Evolutionary conservation across 1,140 invertebrate species (phyloP), one percentile per base, ranked within the genome.

Genomic region (Meteorus sp.): DNA sequence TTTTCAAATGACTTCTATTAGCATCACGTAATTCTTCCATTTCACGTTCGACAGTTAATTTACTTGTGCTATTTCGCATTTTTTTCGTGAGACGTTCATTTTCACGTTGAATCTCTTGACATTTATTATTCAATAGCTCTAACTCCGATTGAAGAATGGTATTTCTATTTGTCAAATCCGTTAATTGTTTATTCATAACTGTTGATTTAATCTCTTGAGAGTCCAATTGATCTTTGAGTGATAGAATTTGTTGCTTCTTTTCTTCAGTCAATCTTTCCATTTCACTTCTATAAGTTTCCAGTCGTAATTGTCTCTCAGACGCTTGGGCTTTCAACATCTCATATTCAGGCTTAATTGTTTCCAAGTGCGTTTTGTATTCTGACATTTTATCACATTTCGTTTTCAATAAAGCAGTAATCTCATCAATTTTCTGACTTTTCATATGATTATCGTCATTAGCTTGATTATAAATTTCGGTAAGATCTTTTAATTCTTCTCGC

Each of bases 301-400:
- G 57, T 8, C 0, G 58, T 3, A 44, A 13, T 41, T 68, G 69
- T 9, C 64, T 52, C 1, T 72, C 70, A 0, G 44, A 20, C 7
- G 67, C 15, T 48, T 79, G 72, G 11, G 68, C 55, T 35, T 72
- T 64, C 23, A 79, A 50, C 6, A 52, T 8, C 8, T 78, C 65
- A 37, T 72, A 73, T 11, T 77, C 72, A 2, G 73, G 67, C 25
- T 59, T 62, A 2, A 75, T 60, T 1, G 27, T 69, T 41, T 79
- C 74, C 2, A 77, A 37, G 52, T 74, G 72, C 0, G 62, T 64
- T 51, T 74, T 76, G 35, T 76, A 77, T 41, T 79, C 76, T 0
- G 71, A 72, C 3, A 75, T 19, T 29, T 69, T 63, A 39, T 80
- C 77, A 8, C 74, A 72, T 37, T 78, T 77, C 3, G 53, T 56